Evolutionary conservation across 2,113 vertebrate genomes (phyloP).

Genomic region (Phainopepla nitens): DNA sequence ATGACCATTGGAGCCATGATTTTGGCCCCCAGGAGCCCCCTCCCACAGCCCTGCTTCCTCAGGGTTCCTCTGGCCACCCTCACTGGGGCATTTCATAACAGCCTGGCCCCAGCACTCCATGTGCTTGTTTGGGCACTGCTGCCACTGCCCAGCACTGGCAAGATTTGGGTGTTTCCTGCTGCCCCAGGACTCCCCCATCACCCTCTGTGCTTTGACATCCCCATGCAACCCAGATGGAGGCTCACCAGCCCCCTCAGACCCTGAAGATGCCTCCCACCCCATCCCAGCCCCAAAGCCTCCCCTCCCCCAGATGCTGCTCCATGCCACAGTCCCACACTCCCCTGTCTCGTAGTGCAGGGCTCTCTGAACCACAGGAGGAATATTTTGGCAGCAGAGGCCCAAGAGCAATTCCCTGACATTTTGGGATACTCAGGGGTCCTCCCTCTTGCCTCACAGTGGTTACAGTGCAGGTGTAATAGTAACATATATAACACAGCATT

Average conservation of each 20-base stretch:
- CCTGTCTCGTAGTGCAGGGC: not conserved
- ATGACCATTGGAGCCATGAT: fast-evolving
- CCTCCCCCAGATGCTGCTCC: not conserved
- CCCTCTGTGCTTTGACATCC: not conserved
- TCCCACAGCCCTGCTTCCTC: not conserved
- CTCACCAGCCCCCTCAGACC: not conserved
- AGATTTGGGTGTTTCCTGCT: not conserved
- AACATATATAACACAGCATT: not conserved
- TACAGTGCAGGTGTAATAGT: not conserved
- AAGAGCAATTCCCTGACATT: not conserved
- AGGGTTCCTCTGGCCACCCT: not conserved
- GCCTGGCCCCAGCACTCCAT: not conserved
- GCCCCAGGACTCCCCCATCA: not conserved
- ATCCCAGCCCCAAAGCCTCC: not conserved
- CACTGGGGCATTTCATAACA: not conserved
- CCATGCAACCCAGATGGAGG: not conserved
- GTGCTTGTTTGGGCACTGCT: not conserved
- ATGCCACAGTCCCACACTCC: fast-evolving
- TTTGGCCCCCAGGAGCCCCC: not conserved
- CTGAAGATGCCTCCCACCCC: not conserved
- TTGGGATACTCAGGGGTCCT: not conserved
- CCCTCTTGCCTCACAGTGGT: not conserved
- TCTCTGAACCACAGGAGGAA: not conserved
- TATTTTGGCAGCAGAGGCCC: not conserved
- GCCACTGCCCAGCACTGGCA: not conserved